A percentile compares a stretch with the other conserved stretches of the same genome.
These are phyloP conservation scores for Leptocoma aspasia DNA, from an alignment of 2,113 vertebrate species.

Conservation along the genomic window DNA sequence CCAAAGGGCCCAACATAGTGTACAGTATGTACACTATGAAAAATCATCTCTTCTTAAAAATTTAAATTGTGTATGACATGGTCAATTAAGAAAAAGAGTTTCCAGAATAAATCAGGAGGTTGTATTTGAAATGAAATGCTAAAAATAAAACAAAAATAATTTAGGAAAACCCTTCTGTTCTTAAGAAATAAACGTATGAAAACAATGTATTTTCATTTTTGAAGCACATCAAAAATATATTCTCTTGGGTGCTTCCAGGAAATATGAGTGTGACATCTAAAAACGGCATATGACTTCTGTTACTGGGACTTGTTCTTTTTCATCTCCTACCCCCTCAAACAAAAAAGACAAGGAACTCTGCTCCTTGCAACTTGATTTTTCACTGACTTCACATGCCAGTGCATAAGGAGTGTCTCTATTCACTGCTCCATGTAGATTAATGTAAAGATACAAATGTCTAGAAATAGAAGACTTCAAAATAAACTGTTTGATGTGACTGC, in stretches of 20 bases:
- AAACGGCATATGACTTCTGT: not conserved
- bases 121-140: not conserved
- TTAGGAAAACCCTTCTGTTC: not conserved
- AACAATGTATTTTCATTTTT: not conserved
- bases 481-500: not conserved
- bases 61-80: not conserved
- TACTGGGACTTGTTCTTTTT: not conserved
- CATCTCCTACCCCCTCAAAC: not conserved
- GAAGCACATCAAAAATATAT: not conserved
- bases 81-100: not conserved
- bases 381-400: not conserved
- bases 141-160: not conserved
- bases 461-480: not conserved
- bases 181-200: not conserved
- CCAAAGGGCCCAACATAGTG: not conserved
- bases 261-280: not conserved
- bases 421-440: not conserved
- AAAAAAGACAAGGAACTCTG: not conserved
- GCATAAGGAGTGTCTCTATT: not conserved
- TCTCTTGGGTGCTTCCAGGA: not conserved
- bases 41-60: not conserved
- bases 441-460: not conserved
- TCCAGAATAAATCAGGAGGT: not conserved
- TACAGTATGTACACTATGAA: not conserved
- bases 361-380: not conserved